phyloP scores from a whole-genome alignment of 2,888 invertebrate species.

The Agrochola circellaris region DNA sequence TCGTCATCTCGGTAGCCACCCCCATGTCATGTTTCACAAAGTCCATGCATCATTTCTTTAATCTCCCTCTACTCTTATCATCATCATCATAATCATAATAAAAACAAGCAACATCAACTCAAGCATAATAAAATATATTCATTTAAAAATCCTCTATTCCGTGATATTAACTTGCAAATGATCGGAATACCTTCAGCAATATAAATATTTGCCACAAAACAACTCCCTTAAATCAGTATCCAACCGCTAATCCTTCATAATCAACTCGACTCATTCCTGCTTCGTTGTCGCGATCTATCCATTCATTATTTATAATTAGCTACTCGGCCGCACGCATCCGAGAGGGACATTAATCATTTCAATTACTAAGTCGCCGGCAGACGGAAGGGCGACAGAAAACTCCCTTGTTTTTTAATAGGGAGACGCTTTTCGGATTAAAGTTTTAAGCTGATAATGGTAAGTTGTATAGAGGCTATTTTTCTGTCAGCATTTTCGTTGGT shows the following conservation, averaged over 20 bases:
- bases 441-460: slow-evolving; percentile 41
- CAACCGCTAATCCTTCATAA: slow-evolving; percentile 49
- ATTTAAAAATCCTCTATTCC: neutral
- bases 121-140: neutral
- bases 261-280: slow-evolving; percentile 52
- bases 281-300: slow-evolving; percentile 66
- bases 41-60: neutral
- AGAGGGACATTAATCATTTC: slow-evolving; percentile 81
- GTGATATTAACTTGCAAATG: neutral
- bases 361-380: slow-evolving; percentile 75
- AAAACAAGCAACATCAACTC: too few relatives aligned
- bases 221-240: slow-evolving; percentile 39
- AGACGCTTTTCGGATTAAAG: slow-evolving; percentile 52
- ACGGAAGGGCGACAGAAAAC: slow-evolving; percentile 66
- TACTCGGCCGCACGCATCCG: slow-evolving; percentile 70
- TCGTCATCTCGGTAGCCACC: neutral
- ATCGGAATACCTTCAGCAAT: neutral
- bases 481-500: slow-evolving; percentile 28
- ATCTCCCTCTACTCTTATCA: neutral
- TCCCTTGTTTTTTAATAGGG: slow-evolving; percentile 50
- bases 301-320: slow-evolving; percentile 87
- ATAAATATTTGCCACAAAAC: slow-evolving; percentile 12
- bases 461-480: slow-evolving; percentile 4
- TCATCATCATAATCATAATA: neutral
- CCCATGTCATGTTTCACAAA: neutral